A percentile compares a stretch with the other conserved stretches of the same genome.
Evolutionary conservation across 1,140 invertebrate genomes (phyloP).

Genomic region (Hirudo medicinalis): DNA sequence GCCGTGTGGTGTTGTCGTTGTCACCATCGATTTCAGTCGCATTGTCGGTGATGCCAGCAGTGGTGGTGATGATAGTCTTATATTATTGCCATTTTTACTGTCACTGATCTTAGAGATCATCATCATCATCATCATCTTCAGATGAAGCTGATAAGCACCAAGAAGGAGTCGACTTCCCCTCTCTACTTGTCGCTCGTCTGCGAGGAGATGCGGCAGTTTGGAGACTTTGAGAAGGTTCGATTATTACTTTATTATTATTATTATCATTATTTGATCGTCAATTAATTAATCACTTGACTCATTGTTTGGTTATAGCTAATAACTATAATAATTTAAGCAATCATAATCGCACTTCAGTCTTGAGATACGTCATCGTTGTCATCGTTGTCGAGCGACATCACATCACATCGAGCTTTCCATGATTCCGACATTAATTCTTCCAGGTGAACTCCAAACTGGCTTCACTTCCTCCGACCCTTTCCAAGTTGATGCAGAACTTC

Average conservation of each 20-base stretch:
- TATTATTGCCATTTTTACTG: background rate
- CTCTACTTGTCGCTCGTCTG: conserved; percentile 40
- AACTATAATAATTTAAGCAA: too few species aligned
- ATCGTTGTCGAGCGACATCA: too few species aligned
- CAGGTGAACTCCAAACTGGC: conserved; percentile 35
- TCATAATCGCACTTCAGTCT: too few species aligned
- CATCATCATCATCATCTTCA: conserved; percentile 22
- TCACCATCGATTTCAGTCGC: too few species aligned
- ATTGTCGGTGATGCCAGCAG: conserved; percentile 9
- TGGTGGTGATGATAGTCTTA: too few species aligned
- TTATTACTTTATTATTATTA: background rate
- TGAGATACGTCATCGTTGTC: too few species aligned
- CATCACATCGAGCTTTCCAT: background rate
- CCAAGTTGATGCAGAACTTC: conserved; percentile 35
- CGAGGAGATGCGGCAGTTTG: conserved; percentile 41
- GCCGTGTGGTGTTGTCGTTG: too few species aligned
- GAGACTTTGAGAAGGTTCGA: conserved; percentile 27
- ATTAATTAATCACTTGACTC: too few species aligned
- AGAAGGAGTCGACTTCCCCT: conserved; percentile 39
- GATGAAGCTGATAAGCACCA: conserved; percentile 39
- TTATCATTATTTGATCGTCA: too few species aligned
- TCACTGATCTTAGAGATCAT: background rate
- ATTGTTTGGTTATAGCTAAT: too few species aligned
- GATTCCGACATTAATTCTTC: conserved; percentile 2
- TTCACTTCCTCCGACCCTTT: conserved; percentile 34